These are phyloP conservation scores for Pseudomyrmex pallidus DNA, from an alignment of 1,140 invertebrate genomes.

Conservation along the genomic window DNA sequence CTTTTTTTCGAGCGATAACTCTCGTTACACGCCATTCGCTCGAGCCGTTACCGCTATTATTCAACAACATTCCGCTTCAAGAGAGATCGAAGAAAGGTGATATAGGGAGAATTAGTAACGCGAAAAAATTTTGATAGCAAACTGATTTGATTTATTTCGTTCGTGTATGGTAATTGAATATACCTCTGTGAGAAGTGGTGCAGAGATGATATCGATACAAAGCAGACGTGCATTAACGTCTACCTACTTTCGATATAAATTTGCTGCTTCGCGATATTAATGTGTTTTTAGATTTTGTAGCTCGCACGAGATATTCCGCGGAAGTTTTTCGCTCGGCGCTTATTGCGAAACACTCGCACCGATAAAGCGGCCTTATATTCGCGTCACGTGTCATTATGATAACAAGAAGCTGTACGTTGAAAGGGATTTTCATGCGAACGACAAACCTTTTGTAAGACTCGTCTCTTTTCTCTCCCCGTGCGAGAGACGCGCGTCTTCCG, in stretches of 20 bases:
- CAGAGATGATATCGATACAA: background rate
- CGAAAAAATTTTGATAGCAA: slow-evolving; percentile 5
- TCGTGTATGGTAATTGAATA: slow-evolving; percentile 20
- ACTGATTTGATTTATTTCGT: slow-evolving; percentile 28
- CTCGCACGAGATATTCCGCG: too few relatives aligned
- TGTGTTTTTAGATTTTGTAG: too few relatives aligned
- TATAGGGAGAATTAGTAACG: slow-evolving; percentile 30
- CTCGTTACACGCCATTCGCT: slow-evolving; percentile 1
- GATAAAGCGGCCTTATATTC: too few relatives aligned
- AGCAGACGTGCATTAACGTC: background rate
- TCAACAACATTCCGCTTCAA: slow-evolving; percentile 13
- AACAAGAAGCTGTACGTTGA: too few relatives aligned
- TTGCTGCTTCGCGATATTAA: too few relatives aligned
- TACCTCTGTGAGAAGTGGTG: too few relatives aligned
- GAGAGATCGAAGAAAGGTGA: background rate
- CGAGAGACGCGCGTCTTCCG: background rate
- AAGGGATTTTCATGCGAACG: too few relatives aligned
- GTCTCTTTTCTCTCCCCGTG: background rate
- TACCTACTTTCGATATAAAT: too few relatives aligned
- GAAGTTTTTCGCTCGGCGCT: too few relatives aligned
- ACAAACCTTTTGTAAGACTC: background rate
- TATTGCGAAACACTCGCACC: too few relatives aligned
- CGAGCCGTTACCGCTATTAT: background rate
- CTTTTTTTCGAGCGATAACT: slow-evolving; percentile 34
- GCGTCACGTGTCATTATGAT: too few relatives aligned